These are phyloP conservation scores for Grallaria varia DNA, from an alignment of 2,113 vertebrate species.

Conservation along the genomic window DNA sequence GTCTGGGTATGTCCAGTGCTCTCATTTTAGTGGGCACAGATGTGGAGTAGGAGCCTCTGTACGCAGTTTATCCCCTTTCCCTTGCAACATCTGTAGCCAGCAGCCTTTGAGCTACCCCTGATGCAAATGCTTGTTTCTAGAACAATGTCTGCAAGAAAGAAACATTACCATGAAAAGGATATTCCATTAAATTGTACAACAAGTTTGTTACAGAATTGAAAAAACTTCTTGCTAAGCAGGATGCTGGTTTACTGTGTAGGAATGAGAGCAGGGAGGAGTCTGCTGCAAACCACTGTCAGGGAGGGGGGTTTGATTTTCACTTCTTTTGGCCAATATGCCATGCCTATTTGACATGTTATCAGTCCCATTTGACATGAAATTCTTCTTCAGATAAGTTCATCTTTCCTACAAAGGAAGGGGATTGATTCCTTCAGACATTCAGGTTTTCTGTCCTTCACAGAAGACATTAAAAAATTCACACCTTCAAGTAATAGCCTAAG, in stretches of 20 bases:
- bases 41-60: not conserved
- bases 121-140: not conserved
- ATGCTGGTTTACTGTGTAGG: not conserved
- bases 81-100: not conserved
- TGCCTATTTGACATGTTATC: not conserved
- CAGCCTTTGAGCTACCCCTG: not conserved
- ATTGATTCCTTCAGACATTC: not conserved
- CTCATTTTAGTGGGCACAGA: not conserved
- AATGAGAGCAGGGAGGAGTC: not conserved
- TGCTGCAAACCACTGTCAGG: not conserved
- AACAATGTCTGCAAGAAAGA: not conserved
- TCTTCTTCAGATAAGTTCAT: not conserved
- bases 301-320: not conserved
- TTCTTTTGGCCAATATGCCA: not conserved
- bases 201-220: not conserved
- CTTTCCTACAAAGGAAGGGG: not conserved
- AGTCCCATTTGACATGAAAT: not conserved
- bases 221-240: not conserved
- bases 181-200: not conserved
- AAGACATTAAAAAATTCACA: not conserved
- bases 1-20: not conserved
- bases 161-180: not conserved
- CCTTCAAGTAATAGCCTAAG: not conserved
- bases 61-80: not conserved
- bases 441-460: not conserved